Evolutionary conservation across 2,113 vertebrate species (phyloP), one percentile per base, ranked within the genome.

Genomic region (Xenotilapia flavipinnis): DNA sequence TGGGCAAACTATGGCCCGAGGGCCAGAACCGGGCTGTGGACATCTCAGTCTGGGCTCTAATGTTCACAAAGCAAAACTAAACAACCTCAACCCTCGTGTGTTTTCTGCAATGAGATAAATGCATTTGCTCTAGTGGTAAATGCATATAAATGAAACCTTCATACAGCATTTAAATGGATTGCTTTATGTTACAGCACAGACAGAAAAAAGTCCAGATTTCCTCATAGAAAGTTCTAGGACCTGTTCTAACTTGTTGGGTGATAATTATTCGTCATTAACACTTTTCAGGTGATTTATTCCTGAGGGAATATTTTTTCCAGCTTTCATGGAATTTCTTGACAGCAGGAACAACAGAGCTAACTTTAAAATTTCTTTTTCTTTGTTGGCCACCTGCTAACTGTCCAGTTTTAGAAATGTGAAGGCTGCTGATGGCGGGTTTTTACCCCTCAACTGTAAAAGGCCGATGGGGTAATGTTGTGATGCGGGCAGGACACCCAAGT

Each of bases 221-320:
- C 33, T 70, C 11, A 42, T 21, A 42, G n/a, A 42, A 70, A 9
- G 36, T 14, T 40, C 33, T 70, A 42, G 36, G 65, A 23, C 1
- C 65, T 42, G 12, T 0, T 70, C 0, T 9, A 14, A 9, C 12
- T 70, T 70, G 36, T 70, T 70, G 36, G n/a, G 38, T 40, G n/a
- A 23, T 23, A 14, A 9, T 70, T 42, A 21, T 40, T 40, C 11
- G 5, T 40, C 62, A 21, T 38, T 23, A 21, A 42, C 36, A 42
- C 65, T 15, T 70, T 40, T 70, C 33, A 36, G 3, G 3, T 7
- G 1, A 42, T 28, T 47, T 26, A 26, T 28, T 75, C 13, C 21
- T 6, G 68, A 26, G 68, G 68, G n/a, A 45, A 17, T 26, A 28
- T 10, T 75, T 75, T 28, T 6, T 75, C 42, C 70, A 47, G 40